Conservation (phyloP, 35 echinoderm and acorn worm genomes). For the Anneissia japonica region DNA sequence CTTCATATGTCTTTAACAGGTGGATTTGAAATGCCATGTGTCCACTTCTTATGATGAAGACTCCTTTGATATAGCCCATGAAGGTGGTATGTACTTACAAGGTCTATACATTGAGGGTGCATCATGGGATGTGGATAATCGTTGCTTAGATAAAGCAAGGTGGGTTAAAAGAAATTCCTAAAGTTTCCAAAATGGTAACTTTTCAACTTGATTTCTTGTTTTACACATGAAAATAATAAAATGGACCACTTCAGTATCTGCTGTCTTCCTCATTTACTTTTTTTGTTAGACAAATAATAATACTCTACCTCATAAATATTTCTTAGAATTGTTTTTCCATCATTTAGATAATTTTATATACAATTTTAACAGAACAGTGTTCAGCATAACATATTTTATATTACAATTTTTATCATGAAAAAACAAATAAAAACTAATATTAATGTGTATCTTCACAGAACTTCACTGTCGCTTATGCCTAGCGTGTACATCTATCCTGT, state of each 20-base stretch:
- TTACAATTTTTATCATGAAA: no score
- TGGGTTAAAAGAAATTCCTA: conserved; percentile 8
- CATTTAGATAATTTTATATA: not conserved
- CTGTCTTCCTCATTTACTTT: not conserved
- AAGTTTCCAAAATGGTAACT: not conserved
- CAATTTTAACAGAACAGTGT: no score
- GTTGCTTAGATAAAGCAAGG: conserved; percentile 43
- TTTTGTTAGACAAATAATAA: not conserved
- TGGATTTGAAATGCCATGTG: conserved; percentile 58
- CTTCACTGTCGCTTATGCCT: conserved; percentile 40
- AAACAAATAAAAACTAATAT: no score
- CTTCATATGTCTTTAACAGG: conserved; percentile 35
- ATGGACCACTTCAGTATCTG: not conserved
- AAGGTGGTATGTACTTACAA: conserved; percentile 80
- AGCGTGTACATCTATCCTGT: conserved; percentile 69
- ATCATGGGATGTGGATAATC: conserved; percentile 65
- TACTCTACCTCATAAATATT: not conserved
- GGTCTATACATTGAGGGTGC: conserved; percentile 80
- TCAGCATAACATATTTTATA: no score
- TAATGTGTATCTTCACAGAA: no score
- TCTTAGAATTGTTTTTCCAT: not conserved
- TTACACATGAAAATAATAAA: not conserved
- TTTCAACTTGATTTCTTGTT: not conserved
- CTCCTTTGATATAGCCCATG: conserved; percentile 54
- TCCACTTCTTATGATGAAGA: conserved; percentile 40